Evolutionary conservation across 2,888 invertebrate genomes (phyloP), one percentile per base, ranked within the genome.

Genomic region (Cantharis rufa): DNA sequence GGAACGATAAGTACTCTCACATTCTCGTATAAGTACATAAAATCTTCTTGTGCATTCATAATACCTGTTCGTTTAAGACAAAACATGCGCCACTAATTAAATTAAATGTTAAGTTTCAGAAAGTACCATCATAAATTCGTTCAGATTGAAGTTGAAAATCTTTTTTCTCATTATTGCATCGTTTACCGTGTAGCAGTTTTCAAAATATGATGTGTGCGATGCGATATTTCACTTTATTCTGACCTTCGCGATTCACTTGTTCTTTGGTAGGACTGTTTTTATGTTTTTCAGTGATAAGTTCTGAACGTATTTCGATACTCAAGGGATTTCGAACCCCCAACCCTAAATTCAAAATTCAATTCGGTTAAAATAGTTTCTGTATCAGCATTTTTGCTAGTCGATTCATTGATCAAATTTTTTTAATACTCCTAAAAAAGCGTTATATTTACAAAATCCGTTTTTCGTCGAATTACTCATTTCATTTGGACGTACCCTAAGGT

Each of bases 281-380:
- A 84, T 84, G 85, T 85, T 86, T 85, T 85, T 84, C 83, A 84
- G 82, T 83, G 84, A 84, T 85, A 84, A 86, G 81, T 85, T 84
- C 81, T 80, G 79, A 82, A 72, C 83, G 82, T 81, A 83, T 83
- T 83, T 80, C 80, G 71, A 80, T 83, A 81, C 83, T 82, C 83
- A 13, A 16, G 84, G 80, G 84, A 83, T 78, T 80, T 78, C 79
- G 73, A 80, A 80, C 80, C 77, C 77, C 75, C 72, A 76, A 80
- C 79, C 78, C 82, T 83, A 79, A 78, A 78, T 79, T 78, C 77
- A 81, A 82, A 85, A 84, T 84, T 83, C 83, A 85, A 85, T 85
- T 83, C 84, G 79, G 83, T 84, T 84, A 84, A 85, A 84, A 86
- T 85, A 85, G 85, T 86, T 85, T 85, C 83, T 84, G 80, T 85